Percentiles rank a stretch among this genome's conserved stretches.
Conservation (phyloP, 2,888 invertebrate species). For the Calameuta idolon region DNA sequence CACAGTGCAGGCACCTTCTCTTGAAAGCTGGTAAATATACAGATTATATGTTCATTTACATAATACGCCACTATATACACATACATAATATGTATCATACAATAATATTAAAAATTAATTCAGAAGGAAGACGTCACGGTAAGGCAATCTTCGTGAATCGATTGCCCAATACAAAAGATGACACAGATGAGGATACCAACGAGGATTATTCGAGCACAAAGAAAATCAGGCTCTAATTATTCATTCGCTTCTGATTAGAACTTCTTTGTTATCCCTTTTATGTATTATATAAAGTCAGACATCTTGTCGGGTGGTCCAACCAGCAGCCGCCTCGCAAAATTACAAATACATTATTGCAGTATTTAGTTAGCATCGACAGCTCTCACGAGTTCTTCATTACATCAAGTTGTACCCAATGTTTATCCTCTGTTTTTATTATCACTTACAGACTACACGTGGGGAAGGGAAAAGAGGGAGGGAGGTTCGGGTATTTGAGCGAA, state of each 20-base stretch:
- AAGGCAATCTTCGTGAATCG: conserved; percentile 51
- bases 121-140: conserved; percentile 57
- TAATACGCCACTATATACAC: not conserved
- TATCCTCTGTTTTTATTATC: not conserved
- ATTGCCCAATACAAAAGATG: not conserved
- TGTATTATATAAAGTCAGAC: not conserved
- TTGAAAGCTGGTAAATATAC: conserved; percentile 74
- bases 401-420: not conserved
- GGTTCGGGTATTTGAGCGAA: not conserved
- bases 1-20: conserved; percentile 73
- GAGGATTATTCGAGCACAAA: conserved; percentile 8
- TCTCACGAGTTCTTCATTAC: not conserved
- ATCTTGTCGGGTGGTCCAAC: not conserved
- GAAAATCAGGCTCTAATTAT: conserved; percentile 18
- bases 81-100: not conserved
- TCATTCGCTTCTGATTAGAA: not conserved
- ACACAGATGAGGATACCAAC: conserved; percentile 8
- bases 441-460: not conserved
- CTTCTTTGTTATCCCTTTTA: not conserved
- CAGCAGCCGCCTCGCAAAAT: not conserved
- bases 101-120: conserved; percentile 15
- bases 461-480: not conserved
- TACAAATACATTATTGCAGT: not conserved
- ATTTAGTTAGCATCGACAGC: not conserved
- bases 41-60: not conserved